phyloP scores from a whole-genome alignment of 2,888 invertebrate genomes.

The Phengaris alcon region DNA sequence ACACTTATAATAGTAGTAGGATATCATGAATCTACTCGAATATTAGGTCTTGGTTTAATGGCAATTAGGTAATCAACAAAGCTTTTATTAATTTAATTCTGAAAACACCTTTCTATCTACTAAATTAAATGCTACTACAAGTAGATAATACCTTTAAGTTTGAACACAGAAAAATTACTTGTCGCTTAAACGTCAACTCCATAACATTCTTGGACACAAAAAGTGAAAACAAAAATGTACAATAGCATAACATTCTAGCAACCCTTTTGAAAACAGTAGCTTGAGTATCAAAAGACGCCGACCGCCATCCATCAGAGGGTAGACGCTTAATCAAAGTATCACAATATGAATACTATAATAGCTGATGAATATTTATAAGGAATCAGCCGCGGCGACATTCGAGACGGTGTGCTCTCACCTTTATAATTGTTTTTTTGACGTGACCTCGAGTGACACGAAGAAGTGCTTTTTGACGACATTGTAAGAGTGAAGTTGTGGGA shows the following conservation, averaged over 20 bases:
- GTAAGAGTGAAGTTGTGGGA: neutral
- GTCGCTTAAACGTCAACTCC: too few relatives aligned
- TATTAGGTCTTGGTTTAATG: too few relatives aligned
- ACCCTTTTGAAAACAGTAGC: constrained; percentile 38
- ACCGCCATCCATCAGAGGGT: constrained; percentile 64
- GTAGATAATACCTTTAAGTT: too few relatives aligned
- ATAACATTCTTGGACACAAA: neutral
- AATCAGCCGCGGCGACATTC: constrained; percentile 60
- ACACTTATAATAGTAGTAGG: too few relatives aligned
- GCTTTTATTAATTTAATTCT: too few relatives aligned
- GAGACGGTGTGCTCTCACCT: constrained; percentile 56
- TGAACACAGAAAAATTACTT: too few relatives aligned
- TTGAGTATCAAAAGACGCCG: constrained; percentile 43
- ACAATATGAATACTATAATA: constrained; percentile 67
- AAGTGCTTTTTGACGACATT: constrained; percentile 36
- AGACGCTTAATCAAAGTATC: constrained; percentile 76
- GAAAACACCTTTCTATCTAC: too few relatives aligned
- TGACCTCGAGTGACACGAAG: constrained; percentile 38
- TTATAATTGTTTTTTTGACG: constrained; percentile 48
- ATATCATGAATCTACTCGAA: too few relatives aligned
- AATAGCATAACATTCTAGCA: constrained; percentile 39
- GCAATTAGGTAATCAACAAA: too few relatives aligned
- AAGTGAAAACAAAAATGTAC: neutral
- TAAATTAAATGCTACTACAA: too few relatives aligned
- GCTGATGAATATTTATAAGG: constrained; percentile 73